Evolutionary conservation across 2,797 vertebrate genomes (phyloP).

Genomic region (Acomys russatus): DNA sequence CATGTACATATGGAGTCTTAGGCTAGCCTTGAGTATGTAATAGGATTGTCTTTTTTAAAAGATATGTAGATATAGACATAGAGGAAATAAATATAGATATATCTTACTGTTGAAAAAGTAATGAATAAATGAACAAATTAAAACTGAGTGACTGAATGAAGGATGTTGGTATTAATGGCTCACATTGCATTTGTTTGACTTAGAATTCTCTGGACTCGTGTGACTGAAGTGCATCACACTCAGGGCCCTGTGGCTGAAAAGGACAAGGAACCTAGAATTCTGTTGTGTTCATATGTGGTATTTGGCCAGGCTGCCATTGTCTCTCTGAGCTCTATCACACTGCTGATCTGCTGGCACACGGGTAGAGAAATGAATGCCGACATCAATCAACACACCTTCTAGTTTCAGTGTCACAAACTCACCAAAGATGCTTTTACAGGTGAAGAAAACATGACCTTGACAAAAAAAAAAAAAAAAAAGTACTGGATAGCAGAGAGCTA

Average conservation of each 20-base stretch:
- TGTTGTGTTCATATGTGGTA: background rate
- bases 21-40: background rate
- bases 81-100: background rate
- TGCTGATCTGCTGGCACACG: background rate
- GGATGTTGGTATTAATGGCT: background rate
- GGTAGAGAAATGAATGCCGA: background rate
- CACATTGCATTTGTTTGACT: background rate
- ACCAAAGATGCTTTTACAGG: background rate
- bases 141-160: background rate
- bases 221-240: background rate
- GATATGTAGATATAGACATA: background rate
- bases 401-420: background rate
- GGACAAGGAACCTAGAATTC: background rate
- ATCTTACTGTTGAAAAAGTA: background rate
- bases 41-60: background rate
- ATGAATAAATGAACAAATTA: background rate
- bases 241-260: background rate
- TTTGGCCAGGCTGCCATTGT: background rate
- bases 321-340: background rate
- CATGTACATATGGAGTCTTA: too few species aligned
- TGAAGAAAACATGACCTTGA: background rate
- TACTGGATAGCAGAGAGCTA: background rate
- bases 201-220: background rate
- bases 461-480: conserved; percentile 51
- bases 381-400: background rate